Percentiles rank a stretch among this genome's conserved stretches.
Evolutionary conservation across 2,113 vertebrate genomes (phyloP).

Genomic region (Colius striatus): DNA sequence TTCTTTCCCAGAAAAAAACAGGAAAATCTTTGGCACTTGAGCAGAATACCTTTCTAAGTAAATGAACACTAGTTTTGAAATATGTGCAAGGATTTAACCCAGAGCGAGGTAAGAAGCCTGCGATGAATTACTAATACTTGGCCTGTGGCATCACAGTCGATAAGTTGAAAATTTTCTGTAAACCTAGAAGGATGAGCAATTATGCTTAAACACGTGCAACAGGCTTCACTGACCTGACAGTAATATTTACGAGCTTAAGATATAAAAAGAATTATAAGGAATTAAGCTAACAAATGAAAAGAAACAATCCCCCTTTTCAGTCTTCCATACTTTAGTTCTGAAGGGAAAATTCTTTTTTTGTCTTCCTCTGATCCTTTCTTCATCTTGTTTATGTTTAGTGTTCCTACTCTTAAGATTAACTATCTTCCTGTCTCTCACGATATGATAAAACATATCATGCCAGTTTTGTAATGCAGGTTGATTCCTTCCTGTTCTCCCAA

Average conservation of each 20-base stretch:
- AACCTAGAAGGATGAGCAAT: background rate
- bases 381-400: background rate
- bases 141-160: background rate
- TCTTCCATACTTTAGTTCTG: background rate
- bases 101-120: background rate
- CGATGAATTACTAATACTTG: background rate
- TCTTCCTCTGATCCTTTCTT: background rate
- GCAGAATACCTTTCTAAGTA: background rate
- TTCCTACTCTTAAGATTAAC: background rate
- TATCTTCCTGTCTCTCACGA: background rate
- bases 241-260: background rate
- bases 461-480: background rate
- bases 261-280: background rate
- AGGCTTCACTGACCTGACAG: background rate
- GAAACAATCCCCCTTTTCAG: background rate
- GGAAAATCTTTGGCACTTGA: background rate
- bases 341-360: background rate
- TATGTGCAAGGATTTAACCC: background rate
- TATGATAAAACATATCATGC: background rate
- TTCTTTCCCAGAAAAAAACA: background rate
- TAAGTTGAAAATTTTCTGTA: background rate
- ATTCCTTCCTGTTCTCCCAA: background rate
- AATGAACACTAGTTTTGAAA: background rate
- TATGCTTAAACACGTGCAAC: background rate
- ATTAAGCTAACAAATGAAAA: background rate